Base-by-base conservation (phyloP, 2,797 vertebrate species). In the Tokudaia tokunoshimensis region DNA sequence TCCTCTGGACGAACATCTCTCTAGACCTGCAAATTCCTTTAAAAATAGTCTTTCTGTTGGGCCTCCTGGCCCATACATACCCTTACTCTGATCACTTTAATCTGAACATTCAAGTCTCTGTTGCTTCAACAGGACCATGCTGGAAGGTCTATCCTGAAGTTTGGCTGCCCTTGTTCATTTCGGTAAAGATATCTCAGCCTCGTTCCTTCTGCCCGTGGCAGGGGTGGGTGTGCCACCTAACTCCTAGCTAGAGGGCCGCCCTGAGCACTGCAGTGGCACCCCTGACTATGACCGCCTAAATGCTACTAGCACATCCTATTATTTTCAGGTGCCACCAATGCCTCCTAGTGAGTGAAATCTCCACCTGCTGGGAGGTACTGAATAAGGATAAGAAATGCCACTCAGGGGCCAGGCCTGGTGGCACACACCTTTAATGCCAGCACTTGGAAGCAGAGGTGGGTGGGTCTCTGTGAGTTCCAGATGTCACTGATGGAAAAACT, bases 311-410 rank as follows among this genome's bases (percentile, higher is more conserved):
- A 75, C 26, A 75, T n/a, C 31, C 50, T 81, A 14, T 20, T 61
- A 29, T 75, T 61, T 89, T 63, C 63, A 91, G 19, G 63, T 76
- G 19, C 29, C 89, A 70, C 55, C 81, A 81, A 47, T 44, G 72
- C 47, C 41, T 19, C 1, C 67, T n/a, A 2, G 3, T 19, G 31
- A 37, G 11, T 41, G 57, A 91, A 91, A 59, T 15, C 19, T 14
- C 14, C 24, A 74, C 57, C 59, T 65, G 10, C 22, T 0, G 44
- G 82, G 79, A 95, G 96, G n/a, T 15, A 91, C 1, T 75, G 26
- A 70, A 75, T 78, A 80, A 91, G 63, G 50, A 59, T 24, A 65
- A 65, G 91, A 84, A 41, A 65, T 41, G 47, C 61, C 72, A 57
- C 9, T 59, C 41, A 92, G 75, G 93, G 70, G 12, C 34, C 8